Conservation (phyloP, 2,888 invertebrate genomes). For the Leucophora obtusa region DNA sequence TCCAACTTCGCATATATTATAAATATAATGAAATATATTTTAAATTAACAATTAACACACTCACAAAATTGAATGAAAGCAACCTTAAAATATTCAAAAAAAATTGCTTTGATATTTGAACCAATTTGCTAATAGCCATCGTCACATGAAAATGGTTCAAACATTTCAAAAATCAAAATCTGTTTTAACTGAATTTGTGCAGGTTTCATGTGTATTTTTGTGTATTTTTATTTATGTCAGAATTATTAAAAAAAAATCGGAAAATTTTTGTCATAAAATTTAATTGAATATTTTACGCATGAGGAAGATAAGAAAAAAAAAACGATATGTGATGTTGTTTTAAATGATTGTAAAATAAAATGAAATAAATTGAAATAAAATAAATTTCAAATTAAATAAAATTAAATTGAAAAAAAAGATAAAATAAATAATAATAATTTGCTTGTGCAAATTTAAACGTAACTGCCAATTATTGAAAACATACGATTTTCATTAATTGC, state of each 20-base stretch:
- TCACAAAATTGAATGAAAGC: conserved; percentile 7
- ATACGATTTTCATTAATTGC: too few relatives aligned
- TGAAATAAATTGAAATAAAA: too few relatives aligned
- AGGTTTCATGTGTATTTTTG: background rate
- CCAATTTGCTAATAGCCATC: conserved; percentile 73
- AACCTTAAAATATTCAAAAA: background rate
- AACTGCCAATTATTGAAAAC: too few relatives aligned
- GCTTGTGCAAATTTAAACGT: too few relatives aligned
- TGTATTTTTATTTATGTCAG: background rate
- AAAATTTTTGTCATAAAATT: conserved; percentile 4
- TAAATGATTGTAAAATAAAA: too few relatives aligned
- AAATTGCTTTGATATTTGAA: conserved; percentile 73
- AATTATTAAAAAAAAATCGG: background rate
- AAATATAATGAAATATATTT: background rate
- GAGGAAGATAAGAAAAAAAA: background rate
- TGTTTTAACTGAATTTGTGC: background rate
- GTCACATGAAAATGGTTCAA: background rate
- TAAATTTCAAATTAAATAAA: too few relatives aligned
- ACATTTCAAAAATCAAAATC: background rate
- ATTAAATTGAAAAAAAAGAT: too few relatives aligned
- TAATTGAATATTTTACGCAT: conserved; percentile 44
- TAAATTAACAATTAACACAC: conserved; percentile 42
- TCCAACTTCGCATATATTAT: background rate
- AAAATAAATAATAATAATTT: too few relatives aligned
- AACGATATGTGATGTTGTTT: background rate